These are phyloP conservation scores for Cyanoramphus novaezelandiae DNA, from an alignment of 2,113 vertebrate species.

Conservation along the genomic window DNA sequence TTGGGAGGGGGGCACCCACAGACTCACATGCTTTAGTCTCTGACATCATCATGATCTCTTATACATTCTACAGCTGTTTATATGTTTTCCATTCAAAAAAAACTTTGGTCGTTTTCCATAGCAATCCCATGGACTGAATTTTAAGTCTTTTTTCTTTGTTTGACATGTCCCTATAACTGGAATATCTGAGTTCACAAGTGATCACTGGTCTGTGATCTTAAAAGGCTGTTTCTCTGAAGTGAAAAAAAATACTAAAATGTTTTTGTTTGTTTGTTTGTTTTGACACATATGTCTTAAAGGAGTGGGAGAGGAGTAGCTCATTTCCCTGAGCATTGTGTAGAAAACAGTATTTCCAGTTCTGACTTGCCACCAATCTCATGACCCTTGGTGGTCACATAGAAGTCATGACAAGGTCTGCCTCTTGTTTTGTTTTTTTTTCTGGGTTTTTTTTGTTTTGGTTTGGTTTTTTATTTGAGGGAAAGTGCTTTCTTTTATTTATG, in stretches of 20 bases:
- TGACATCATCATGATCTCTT: background rate
- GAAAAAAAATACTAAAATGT: background rate
- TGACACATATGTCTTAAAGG: background rate
- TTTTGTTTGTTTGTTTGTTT: background rate
- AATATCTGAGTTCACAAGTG: background rate
- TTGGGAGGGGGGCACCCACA: background rate
- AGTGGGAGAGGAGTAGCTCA: background rate
- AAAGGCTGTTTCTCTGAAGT: background rate
- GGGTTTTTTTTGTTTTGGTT: no score
- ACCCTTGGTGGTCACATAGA: background rate
- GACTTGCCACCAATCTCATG: background rate
- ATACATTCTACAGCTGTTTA: constrained; percentile 18
- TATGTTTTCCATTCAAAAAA: background rate
- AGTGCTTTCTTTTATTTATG: background rate
- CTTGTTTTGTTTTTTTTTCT: no score
- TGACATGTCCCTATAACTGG: background rate
- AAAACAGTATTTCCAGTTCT: background rate
- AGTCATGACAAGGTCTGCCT: background rate
- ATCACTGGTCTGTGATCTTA: background rate
- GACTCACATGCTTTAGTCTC: background rate
- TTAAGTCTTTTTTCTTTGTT: background rate
- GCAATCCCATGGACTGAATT: background rate
- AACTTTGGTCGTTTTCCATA: background rate
- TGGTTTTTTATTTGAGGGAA: accelerated
- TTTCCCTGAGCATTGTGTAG: background rate